These are phyloP conservation scores for Spongia lamella DNA, from an alignment of 37 sponge, comb jelly and placozoan genomes.

Conservation along the genomic window DNA sequence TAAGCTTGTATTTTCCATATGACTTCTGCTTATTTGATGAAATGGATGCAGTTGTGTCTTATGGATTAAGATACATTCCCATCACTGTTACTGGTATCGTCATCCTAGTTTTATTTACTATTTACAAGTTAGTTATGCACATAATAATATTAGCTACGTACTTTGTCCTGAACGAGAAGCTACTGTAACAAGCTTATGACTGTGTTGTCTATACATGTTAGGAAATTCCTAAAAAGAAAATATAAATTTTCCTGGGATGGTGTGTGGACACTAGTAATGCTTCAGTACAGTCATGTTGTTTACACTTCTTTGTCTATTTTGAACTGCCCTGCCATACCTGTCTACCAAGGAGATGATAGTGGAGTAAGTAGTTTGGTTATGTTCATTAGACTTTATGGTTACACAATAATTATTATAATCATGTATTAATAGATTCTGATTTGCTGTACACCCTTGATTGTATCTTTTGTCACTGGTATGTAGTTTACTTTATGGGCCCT, in stretches of 20 bases:
- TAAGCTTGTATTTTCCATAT: conserved; percentile 73
- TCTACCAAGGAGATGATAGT: neutral
- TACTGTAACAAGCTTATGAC: neutral
- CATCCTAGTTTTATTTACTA: no score
- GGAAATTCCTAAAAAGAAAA: neutral
- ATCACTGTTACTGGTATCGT: neutral
- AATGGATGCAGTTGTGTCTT: conserved; percentile 48
- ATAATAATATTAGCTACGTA: no score
- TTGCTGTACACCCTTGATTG: no score
- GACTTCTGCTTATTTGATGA: conserved; percentile 76
- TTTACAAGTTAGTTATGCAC: no score
- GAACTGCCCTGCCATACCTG: conserved; percentile 58
- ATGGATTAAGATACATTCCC: conserved; percentile 65
- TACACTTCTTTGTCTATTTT: conserved; percentile 65
- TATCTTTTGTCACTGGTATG: no score
- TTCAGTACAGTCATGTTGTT: conserved; percentile 49
- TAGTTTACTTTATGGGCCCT: no score
- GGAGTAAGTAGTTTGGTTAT: neutral
- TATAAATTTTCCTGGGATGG: conserved; percentile 37
- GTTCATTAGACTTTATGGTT: no score
- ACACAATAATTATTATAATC: no score
- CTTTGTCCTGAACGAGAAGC: no score
- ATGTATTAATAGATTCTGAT: no score
- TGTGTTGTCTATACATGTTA: neutral
- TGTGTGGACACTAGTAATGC: conserved; percentile 47